phyloP scores from a whole-genome alignment of 2,888 invertebrate species.

The Cerastoderma edule region DNA sequence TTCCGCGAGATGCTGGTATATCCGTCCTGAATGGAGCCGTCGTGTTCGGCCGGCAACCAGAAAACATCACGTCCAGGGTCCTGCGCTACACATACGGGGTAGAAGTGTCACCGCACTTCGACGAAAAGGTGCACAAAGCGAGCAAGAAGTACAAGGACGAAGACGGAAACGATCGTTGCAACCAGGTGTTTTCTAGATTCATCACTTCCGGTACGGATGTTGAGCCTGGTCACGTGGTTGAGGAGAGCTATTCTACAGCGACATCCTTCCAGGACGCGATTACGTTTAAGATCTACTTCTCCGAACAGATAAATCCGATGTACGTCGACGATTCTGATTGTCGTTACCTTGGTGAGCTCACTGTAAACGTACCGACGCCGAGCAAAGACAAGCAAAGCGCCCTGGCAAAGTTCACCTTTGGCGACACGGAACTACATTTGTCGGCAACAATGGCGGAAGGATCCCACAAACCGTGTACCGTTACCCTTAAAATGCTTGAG shows the following conservation, averaged over 20 bases:
- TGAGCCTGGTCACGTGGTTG: slow-evolving; percentile 21
- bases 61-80: slow-evolving; percentile 46
- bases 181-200: slow-evolving; percentile 42
- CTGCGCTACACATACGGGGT: slow-evolving; percentile 56
- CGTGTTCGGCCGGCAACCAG: slow-evolving; percentile 52
- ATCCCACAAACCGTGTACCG: slow-evolving; percentile 26
- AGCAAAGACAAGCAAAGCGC: slow-evolving; percentile 23
- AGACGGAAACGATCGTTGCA: slow-evolving; percentile 31
- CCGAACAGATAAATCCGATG: slow-evolving; percentile 8
- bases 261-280: slow-evolving; percentile 16
- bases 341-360: slow-evolving; percentile 36
- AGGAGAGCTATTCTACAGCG: slow-evolving; percentile 34
- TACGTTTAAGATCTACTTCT: slow-evolving; percentile 28
- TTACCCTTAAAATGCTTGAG: slow-evolving; percentile 30
- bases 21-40: slow-evolving; percentile 60
- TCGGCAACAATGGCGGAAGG: slow-evolving; percentile 34
- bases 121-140: slow-evolving; percentile 31
- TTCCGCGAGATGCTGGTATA: slow-evolving; percentile 58
- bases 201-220: slow-evolving; percentile 43
- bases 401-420: slow-evolving; percentile 43
- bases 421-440: slow-evolving; percentile 50
- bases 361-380: slow-evolving; percentile 40
- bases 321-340: slow-evolving; percentile 49
- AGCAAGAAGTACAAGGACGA: not conserved
- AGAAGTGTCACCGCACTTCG: slow-evolving; percentile 28